Evolutionary conservation across 2,113 vertebrate species (phyloP).

Genomic region (Platycercus adscitus): DNA sequence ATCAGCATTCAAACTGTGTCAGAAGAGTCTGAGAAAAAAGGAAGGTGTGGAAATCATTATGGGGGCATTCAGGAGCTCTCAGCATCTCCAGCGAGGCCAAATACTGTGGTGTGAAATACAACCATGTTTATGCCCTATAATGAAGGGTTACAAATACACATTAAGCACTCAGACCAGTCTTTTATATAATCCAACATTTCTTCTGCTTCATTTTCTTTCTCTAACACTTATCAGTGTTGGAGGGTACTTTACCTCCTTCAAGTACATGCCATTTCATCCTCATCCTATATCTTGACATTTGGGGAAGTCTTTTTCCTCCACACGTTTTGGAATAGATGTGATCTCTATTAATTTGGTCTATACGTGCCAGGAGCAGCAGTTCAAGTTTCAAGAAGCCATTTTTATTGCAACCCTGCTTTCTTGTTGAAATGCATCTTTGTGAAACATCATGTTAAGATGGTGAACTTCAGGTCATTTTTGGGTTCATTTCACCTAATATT

Average conservation of each 20-base stretch:
- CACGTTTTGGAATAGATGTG: fast-evolving
- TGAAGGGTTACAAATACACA: neutral
- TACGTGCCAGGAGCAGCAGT: neutral
- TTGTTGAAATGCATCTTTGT: neutral
- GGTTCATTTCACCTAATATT: neutral
- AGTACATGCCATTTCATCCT: neutral
- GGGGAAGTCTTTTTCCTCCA: fast-evolving
- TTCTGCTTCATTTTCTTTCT: neutral
- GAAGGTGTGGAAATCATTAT: neutral
- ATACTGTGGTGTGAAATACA: neutral
- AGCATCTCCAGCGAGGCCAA: neutral
- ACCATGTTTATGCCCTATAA: fast-evolving
- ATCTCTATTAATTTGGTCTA: neutral
- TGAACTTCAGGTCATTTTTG: neutral
- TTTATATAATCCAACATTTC: neutral
- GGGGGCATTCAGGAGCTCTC: neutral
- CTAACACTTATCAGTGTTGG: no score
- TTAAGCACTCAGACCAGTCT: neutral
- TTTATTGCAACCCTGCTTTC: neutral
- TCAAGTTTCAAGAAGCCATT: neutral
- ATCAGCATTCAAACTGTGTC: neutral
- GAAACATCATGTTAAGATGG: neutral
- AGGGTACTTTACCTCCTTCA: neutral
- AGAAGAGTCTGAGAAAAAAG: neutral
- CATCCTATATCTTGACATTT: neutral